These are phyloP conservation scores for Lipotes vexillifer DNA, from an alignment of 2,113 vertebrate species.

Conservation along the genomic window DNA sequence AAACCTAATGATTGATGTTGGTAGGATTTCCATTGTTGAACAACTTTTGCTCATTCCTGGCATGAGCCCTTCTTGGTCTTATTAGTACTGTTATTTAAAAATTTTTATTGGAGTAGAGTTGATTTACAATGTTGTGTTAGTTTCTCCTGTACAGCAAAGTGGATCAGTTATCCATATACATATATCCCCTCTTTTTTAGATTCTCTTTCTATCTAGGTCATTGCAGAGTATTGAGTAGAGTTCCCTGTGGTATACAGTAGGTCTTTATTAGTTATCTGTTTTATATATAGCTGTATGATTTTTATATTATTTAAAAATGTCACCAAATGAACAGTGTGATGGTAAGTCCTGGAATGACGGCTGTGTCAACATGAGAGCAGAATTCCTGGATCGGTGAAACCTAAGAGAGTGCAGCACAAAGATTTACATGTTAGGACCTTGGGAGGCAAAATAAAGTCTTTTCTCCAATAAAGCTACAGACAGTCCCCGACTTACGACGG, in stretches of 20 bases:
- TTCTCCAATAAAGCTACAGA: not conserved
- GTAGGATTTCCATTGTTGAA: not conserved
- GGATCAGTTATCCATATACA: too few relatives aligned
- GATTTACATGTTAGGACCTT: not conserved
- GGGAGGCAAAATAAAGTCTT: not conserved
- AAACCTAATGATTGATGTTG: not conserved
- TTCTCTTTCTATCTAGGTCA: too few relatives aligned
- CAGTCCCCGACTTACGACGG: too few relatives aligned
- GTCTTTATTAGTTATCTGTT: too few relatives aligned
- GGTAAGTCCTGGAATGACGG: not conserved
- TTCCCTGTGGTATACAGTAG: too few relatives aligned
- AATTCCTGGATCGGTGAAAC: not conserved
- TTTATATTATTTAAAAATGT: not conserved
- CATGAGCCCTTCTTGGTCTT: not conserved
- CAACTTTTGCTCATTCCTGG: not conserved
- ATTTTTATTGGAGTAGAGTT: too few relatives aligned
- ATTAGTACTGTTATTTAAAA: too few relatives aligned
- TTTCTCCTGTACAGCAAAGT: too few relatives aligned
- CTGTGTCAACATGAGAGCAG: not conserved
- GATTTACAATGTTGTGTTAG: too few relatives aligned
- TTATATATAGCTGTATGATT: not conserved
- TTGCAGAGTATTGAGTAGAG: too few relatives aligned
- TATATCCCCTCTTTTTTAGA: too few relatives aligned
- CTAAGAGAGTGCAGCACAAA: not conserved
- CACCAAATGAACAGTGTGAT: not conserved